Percentiles rank a stretch among this genome's conserved stretches.
phyloP scores from a whole-genome alignment of 2,888 invertebrate species.

The Polydrusus tereticollis region DNA sequence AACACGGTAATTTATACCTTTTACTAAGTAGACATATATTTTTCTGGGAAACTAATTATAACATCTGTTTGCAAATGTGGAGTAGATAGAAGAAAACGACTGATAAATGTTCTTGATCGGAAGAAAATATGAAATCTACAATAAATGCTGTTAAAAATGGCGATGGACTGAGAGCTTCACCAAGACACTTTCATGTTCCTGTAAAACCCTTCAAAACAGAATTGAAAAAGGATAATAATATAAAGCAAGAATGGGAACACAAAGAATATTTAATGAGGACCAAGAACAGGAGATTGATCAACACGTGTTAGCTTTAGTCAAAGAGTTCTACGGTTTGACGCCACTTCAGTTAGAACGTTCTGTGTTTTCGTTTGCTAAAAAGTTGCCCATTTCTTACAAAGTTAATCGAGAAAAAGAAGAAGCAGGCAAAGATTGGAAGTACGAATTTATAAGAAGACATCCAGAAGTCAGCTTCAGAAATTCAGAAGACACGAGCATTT shows the following conservation, averaged over 20 bases:
- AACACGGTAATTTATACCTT: too few relatives aligned
- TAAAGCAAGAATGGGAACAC: not conserved
- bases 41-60: too few relatives aligned
- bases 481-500: too few relatives aligned
- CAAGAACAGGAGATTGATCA: slow-evolving; percentile 5
- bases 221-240: not conserved
- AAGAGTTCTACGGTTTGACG: too few relatives aligned
- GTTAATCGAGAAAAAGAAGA: not conserved
- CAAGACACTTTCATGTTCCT: slow-evolving; percentile 10
- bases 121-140: not conserved
- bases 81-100: too few relatives aligned
- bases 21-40: too few relatives aligned
- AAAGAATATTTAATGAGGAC: not conserved
- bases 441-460: slow-evolving; percentile 2
- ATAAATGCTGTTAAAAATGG: slow-evolving; percentile 8
- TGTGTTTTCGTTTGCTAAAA: slow-evolving; percentile 4
- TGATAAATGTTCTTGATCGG: too few relatives aligned
- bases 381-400: not conserved
- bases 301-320: too few relatives aligned
- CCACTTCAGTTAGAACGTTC: not conserved
- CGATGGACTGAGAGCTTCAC: not conserved
- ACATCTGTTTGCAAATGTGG: too few relatives aligned
- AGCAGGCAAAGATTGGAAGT: slow-evolving; percentile 10
- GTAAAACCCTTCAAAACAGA: slow-evolving; percentile 4
- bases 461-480: too few relatives aligned